phyloP scores from a whole-genome alignment of 2,113 vertebrate species.

The Trogon melanurus region DNA sequence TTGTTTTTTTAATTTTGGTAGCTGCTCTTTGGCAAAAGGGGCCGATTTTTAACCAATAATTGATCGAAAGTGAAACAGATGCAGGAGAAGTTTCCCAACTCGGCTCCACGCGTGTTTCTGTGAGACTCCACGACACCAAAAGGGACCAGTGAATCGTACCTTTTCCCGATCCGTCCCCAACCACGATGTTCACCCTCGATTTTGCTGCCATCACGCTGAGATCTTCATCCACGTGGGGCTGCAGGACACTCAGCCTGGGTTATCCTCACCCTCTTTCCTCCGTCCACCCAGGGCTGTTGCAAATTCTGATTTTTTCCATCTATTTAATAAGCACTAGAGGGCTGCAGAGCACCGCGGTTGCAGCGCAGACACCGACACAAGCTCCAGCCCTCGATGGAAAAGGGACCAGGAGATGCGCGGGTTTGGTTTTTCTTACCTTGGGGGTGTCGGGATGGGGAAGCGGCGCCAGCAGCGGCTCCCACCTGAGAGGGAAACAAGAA shows the following conservation, averaged over 20 bases:
- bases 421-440: neutral
- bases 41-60: neutral
- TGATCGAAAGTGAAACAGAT: neutral
- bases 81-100: neutral
- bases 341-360: slow-evolving; percentile 26
- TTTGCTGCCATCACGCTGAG: no score
- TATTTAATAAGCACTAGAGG: slow-evolving; percentile 30
- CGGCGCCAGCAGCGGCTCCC: accelerated
- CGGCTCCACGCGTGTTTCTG: neutral
- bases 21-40: neutral
- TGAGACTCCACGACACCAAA: accelerated
- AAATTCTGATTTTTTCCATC: neutral
- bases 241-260: neutral
- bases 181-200: accelerated
- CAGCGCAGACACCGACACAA: neutral
- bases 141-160: accelerated
- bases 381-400: neutral
- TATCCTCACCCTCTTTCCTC: neutral
- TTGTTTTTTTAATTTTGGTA: neutral
- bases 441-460: neutral
- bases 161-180: no score
- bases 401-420: accelerated
- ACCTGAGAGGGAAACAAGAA: neutral
- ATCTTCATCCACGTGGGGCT: no score
- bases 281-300: neutral